Evolutionary conservation across 2,113 vertebrate species (phyloP).

Genomic region (Chaenocephalus aceratus): DNA sequence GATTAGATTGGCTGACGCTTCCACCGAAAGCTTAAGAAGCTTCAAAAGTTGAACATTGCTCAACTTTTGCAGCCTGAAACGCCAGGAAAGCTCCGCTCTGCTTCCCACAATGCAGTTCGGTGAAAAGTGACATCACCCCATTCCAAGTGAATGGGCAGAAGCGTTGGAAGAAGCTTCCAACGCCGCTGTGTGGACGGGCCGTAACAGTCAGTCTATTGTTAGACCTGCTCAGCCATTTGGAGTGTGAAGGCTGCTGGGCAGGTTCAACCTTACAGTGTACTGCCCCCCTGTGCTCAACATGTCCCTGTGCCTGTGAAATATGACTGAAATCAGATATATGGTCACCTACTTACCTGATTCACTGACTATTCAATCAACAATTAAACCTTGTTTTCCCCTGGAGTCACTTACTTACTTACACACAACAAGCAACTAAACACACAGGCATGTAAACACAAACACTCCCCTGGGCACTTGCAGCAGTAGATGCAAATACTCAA

Average conservation of each 20-base stretch:
- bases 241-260: constrained; percentile 31
- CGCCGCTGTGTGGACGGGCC: too few relatives aligned
- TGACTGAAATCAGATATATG: constrained; percentile 48
- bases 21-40: too few relatives aligned
- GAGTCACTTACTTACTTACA: constrained; percentile 7
- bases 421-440: neutral
- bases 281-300: constrained; percentile 75
- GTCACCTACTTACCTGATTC: constrained; percentile 60
- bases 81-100: too few relatives aligned
- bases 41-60: too few relatives aligned
- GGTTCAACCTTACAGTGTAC: constrained; percentile 64
- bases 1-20: too few relatives aligned
- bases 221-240: constrained; percentile 52
- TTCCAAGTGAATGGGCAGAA: too few relatives aligned
- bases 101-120: too few relatives aligned
- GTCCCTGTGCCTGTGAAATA: constrained; percentile 47
- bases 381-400: constrained; percentile 31
- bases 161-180: too few relatives aligned
- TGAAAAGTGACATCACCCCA: too few relatives aligned
- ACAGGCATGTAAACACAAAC: neutral
- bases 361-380: constrained; percentile 39
- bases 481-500: constrained; percentile 2
- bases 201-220: constrained; percentile 76
- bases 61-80: too few relatives aligned
- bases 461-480: neutral